A percentile compares a stretch with the other conserved stretches of the same genome.
phyloP scores from a whole-genome alignment of 2,797 vertebrate genomes.

The Naso thynnoides region DNA sequence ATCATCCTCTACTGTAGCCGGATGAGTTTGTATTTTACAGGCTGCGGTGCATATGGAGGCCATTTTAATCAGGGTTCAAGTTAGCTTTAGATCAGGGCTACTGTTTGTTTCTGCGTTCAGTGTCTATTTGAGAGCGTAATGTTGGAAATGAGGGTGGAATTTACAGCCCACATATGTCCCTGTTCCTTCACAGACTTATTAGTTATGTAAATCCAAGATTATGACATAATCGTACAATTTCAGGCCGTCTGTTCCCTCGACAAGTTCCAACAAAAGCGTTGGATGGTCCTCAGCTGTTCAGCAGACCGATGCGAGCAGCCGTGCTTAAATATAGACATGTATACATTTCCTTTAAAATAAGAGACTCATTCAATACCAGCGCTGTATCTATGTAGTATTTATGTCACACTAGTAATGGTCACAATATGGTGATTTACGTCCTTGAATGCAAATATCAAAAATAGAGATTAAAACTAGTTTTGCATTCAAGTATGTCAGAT shows the following conservation, averaged over 20 bases:
- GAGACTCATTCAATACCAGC: neutral
- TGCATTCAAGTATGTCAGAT: neutral
- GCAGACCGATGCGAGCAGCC: slow-evolving; percentile 3
- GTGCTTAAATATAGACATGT: neutral
- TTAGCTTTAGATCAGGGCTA: slow-evolving; percentile 9
- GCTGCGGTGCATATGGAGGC: slow-evolving; percentile 26
- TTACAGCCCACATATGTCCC: slow-evolving; percentile 61
- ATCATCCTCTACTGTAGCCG: slow-evolving; percentile 43
- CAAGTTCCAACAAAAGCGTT: slow-evolving; percentile 21
- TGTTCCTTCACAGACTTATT: slow-evolving; percentile 60
- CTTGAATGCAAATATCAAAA: no score
- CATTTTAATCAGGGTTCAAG: slow-evolving; percentile 21
- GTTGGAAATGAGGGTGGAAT: slow-evolving; percentile 41
- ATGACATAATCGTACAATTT: slow-evolving; percentile 59
- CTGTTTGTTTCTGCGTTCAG: neutral
- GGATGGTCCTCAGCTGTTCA: slow-evolving; percentile 39
- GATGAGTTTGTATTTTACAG: slow-evolving; percentile 28
- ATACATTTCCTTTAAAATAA: slow-evolving; percentile 2
- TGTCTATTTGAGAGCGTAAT: neutral
- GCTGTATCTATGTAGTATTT: neutral
- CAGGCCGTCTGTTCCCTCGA: slow-evolving; percentile 53
- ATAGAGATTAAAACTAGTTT: neutral
- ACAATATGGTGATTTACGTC: neutral
- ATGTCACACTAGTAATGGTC: no score
- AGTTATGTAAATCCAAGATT: slow-evolving; percentile 70